phyloP scores from a whole-genome alignment of 2,113 vertebrate species.

The Lamprologus tigripictilis region DNA sequence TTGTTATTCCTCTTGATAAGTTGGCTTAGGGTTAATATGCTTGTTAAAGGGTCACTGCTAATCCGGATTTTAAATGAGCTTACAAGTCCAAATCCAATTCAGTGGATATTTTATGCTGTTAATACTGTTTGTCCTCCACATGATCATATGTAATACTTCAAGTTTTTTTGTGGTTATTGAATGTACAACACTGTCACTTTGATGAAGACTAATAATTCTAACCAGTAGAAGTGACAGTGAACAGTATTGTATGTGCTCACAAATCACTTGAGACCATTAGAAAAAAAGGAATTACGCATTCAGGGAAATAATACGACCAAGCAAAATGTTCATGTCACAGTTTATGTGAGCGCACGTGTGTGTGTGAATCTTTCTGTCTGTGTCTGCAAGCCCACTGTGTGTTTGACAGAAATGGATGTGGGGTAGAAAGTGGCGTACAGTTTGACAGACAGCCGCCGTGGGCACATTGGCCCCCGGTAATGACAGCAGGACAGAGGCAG shows the following conservation, averaged over 20 bases:
- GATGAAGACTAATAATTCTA: not conserved
- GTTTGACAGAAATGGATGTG: not conserved
- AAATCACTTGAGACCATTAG: not conserved
- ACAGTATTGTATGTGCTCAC: not conserved
- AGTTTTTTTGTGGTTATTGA: not conserved
- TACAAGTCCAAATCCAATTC: slow-evolving; percentile 52
- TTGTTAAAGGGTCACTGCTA: slow-evolving; percentile 45
- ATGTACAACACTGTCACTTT: not conserved
- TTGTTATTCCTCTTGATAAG: slow-evolving; percentile 33
- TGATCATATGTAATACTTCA: not conserved
- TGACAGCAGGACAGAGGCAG: slow-evolving; percentile 50
- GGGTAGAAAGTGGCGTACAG: not conserved
- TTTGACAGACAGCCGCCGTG: slow-evolving; percentile 52
- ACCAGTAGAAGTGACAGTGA: not conserved
- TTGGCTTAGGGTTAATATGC: slow-evolving; percentile 40
- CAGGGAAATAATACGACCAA: not conserved
- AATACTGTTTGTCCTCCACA: slow-evolving; percentile 27
- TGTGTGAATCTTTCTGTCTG: not conserved
- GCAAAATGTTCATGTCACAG: not conserved
- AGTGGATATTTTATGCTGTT: slow-evolving; percentile 18
- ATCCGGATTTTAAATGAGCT: slow-evolving; percentile 37
- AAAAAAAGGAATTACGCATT: not conserved
- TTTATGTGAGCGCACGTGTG: not conserved
- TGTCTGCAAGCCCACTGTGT: not conserved
- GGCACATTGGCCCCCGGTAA: slow-evolving; percentile 30